Evolutionary conservation across 2,888 invertebrate species (phyloP).

Genomic region (Ennomos quercinarius): DNA sequence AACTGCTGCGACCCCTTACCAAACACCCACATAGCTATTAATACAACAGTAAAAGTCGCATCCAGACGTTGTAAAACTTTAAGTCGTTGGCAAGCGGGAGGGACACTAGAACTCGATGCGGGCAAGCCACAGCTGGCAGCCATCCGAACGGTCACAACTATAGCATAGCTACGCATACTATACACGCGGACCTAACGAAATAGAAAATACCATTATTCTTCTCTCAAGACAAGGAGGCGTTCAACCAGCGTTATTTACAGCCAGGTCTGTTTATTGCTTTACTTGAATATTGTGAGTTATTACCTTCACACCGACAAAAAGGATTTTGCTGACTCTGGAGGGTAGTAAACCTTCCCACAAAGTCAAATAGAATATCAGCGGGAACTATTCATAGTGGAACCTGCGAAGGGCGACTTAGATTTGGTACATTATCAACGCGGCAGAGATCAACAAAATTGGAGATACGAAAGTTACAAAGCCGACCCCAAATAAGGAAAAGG

Average conservation of each 20-base stretch:
- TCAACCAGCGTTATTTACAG: slow-evolving; percentile 80
- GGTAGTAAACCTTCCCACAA: slow-evolving; percentile 35
- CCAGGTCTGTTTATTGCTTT: slow-evolving; percentile 73
- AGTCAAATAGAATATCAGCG: slow-evolving; percentile 32
- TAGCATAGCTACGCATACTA: slow-evolving; percentile 68
- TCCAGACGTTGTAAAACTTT: slow-evolving; percentile 62
- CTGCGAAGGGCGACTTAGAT: slow-evolving; percentile 36
- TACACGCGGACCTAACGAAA: slow-evolving; percentile 70
- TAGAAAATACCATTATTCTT: slow-evolving; percentile 84
- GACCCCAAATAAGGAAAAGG: slow-evolving; percentile 43
- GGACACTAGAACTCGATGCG: slow-evolving; percentile 59
- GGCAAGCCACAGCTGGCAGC: slow-evolving; percentile 76
- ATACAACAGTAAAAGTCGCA: slow-evolving; percentile 51
- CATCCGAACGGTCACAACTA: slow-evolving; percentile 77
- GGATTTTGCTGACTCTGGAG: slow-evolving; percentile 35
- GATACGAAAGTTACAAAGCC: slow-evolving; percentile 41
- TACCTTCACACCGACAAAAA: slow-evolving; percentile 37
- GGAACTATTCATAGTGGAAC: slow-evolving; percentile 35
- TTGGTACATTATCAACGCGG: slow-evolving; percentile 39
- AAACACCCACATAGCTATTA: slow-evolving; percentile 41
- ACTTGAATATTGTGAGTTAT: slow-evolving; percentile 58
- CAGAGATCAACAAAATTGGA: slow-evolving; percentile 43
- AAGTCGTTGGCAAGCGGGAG: slow-evolving; percentile 63
- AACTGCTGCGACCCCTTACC: slow-evolving; percentile 19
- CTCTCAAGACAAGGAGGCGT: slow-evolving; percentile 80